phyloP scores from a whole-genome alignment of 1,140 invertebrate species.

The Mycetomoellerius zeteki region DNA sequence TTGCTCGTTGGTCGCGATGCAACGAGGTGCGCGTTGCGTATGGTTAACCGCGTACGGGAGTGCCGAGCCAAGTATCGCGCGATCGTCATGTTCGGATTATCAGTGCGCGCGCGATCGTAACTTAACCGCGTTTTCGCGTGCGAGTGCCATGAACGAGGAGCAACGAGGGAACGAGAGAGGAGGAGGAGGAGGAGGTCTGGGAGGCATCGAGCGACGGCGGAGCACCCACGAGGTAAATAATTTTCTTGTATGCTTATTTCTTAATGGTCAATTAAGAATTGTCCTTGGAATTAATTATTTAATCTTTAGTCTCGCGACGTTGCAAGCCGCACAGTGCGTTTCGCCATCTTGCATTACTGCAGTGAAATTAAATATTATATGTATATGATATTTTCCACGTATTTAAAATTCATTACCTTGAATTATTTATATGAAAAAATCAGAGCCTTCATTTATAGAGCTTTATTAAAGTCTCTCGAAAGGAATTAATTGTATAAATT shows the following conservation, averaged over 20 bases:
- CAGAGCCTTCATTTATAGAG: neutral
- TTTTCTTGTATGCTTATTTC: conserved; percentile 3
- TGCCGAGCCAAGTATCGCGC: neutral
- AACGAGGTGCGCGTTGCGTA: neutral
- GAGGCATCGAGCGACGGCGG: neutral
- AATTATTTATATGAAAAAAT: neutral
- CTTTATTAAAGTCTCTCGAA: neutral
- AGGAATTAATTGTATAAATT: neutral
- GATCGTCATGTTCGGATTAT: neutral
- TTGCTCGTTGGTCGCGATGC: neutral
- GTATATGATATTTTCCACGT: neutral
- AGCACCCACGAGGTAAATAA: conserved; percentile 8
- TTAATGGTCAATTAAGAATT: neutral
- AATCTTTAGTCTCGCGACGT: neutral
- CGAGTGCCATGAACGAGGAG: neutral
- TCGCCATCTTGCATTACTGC: neutral
- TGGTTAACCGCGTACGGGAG: neutral
- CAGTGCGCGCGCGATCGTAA: neutral
- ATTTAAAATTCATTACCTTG: neutral
- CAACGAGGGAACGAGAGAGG: neutral
- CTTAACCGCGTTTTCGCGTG: neutral
- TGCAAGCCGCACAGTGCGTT: too few relatives aligned
- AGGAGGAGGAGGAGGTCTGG: neutral
- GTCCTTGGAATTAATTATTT: conserved; percentile 12
- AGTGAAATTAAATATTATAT: neutral